These are phyloP conservation scores for Melinaea menophilus DNA, from an alignment of 2,888 invertebrate genomes.

Conservation along the genomic window DNA sequence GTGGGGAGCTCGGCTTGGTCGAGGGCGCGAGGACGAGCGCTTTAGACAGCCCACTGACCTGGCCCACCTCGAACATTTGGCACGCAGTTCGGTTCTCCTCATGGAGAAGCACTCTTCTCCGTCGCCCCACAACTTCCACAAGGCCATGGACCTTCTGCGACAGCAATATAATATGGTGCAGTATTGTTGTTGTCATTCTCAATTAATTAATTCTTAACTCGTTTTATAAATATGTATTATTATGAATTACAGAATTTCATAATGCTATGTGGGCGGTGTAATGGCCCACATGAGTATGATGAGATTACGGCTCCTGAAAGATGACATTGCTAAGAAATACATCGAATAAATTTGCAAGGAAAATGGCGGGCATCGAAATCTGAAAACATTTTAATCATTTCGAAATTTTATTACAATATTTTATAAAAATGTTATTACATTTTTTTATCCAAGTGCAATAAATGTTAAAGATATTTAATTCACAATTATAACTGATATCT, in stretches of 20 bases:
- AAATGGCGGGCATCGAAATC: too few relatives aligned
- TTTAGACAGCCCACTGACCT: slow-evolving; percentile 26
- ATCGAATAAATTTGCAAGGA: too few relatives aligned
- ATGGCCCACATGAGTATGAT: slow-evolving; percentile 42
- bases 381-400: too few relatives aligned
- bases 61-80: slow-evolving; percentile 28
- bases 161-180: slow-evolving; percentile 35
- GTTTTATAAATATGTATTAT: slow-evolving; percentile 16
- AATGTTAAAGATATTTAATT: too few relatives aligned
- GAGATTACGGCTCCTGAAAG: slow-evolving; percentile 49
- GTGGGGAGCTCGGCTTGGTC: slow-evolving; percentile 26
- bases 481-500: too few relatives aligned
- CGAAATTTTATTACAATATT: too few relatives aligned
- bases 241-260: slow-evolving; percentile 44
- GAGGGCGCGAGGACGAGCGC: slow-evolving; percentile 15
- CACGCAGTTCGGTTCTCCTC: slow-evolving; percentile 19
- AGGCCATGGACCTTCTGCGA: slow-evolving; percentile 31
- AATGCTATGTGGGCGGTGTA: slow-evolving; percentile 41
- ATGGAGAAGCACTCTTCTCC: slow-evolving; percentile 27
- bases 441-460: too few relatives aligned
- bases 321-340: slow-evolving; percentile 19
- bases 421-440: too few relatives aligned
- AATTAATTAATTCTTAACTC: background rate
- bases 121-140: slow-evolving; percentile 17
- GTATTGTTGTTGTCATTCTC: background rate